A percentile compares a stretch with the other conserved stretches of the same genome.
Evolutionary conservation across 92 coral and sea anemone genomes (phyloP).

Genomic region (Virgularia gustaviana): DNA sequence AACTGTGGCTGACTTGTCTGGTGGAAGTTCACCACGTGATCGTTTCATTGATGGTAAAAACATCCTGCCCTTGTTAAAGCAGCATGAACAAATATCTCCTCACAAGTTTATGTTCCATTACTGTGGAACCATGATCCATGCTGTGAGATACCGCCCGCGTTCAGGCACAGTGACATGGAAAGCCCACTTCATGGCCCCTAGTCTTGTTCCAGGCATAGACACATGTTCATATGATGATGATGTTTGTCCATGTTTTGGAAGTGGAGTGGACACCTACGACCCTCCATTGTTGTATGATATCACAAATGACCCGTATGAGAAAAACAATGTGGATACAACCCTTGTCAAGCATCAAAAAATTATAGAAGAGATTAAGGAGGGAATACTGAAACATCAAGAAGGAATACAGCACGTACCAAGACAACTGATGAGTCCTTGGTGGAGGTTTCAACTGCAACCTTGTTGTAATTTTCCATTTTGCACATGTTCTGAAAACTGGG

Average conservation of each 20-base stretch:
- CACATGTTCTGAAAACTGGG: slow-evolving; percentile 45
- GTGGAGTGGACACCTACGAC: slow-evolving; percentile 41
- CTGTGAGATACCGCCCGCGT: slow-evolving; percentile 71
- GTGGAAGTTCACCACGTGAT: slow-evolving; percentile 54
- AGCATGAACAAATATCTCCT: slow-evolving; percentile 42
- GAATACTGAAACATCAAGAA: slow-evolving; percentile 44
- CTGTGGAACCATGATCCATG: slow-evolving; percentile 73
- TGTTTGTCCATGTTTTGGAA: slow-evolving; percentile 55
- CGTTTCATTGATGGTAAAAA: slow-evolving; percentile 68
- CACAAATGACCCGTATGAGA: slow-evolving; percentile 65
- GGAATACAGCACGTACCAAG: slow-evolving; percentile 51
- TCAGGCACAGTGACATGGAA: slow-evolving; percentile 59
- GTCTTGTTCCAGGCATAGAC: slow-evolving; percentile 51
- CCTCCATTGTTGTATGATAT: slow-evolving; percentile 68
- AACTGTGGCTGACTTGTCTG: slow-evolving; percentile 60
- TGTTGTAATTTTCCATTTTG: slow-evolving; percentile 81
- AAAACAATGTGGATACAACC: slow-evolving; percentile 45
- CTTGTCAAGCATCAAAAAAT: slow-evolving; percentile 40
- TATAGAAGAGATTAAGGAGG: slow-evolving; percentile 41
- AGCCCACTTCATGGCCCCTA: slow-evolving; percentile 72
- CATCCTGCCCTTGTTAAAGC: slow-evolving; percentile 59
- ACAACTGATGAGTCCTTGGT: slow-evolving; percentile 47
- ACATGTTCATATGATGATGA: slow-evolving; percentile 33
- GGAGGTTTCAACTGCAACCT: slow-evolving; percentile 42
- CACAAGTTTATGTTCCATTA: slow-evolving; percentile 79